phyloP scores from a whole-genome alignment of 1,140 invertebrate genomes.

The Papilio dardanus region DNA sequence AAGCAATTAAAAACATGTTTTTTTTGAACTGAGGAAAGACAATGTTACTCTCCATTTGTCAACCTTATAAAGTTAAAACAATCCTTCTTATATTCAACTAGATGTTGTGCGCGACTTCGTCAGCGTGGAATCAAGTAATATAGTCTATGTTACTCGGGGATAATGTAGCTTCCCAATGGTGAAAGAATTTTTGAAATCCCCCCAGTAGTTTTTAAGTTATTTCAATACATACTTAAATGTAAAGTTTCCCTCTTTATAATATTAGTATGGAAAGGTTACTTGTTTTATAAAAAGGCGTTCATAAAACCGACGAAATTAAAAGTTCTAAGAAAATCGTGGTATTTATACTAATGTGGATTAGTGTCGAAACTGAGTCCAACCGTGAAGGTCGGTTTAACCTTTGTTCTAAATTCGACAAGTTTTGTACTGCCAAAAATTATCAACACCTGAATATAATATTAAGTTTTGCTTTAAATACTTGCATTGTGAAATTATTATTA shows the following conservation, averaged over 20 bases:
- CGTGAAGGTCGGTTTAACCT: slow-evolving; percentile 18
- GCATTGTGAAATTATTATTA: too few species aligned
- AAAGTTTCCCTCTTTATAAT: too few species aligned
- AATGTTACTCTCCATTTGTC: background rate
- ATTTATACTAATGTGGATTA: slow-evolving; percentile 19
- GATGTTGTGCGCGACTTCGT: too few species aligned
- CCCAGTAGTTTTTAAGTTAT: too few species aligned
- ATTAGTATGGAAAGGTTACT: background rate
- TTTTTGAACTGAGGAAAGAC: background rate
- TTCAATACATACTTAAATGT: too few species aligned
- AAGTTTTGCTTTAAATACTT: too few species aligned
- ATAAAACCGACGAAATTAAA: slow-evolving; percentile 7
- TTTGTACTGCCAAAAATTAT: background rate
- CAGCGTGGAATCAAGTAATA: too few species aligned
- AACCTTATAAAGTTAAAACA: background rate
- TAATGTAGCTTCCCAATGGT: too few species aligned
- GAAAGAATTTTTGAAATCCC: too few species aligned
- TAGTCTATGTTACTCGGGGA: too few species aligned
- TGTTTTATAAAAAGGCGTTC: background rate
- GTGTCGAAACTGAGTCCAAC: slow-evolving; percentile 16
- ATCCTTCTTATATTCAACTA: too few species aligned
- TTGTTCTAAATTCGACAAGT: slow-evolving; percentile 15
- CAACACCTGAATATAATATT: slow-evolving; percentile 30
- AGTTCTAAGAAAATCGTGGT: slow-evolving; percentile 19
- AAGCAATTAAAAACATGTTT: background rate